Evolutionary conservation across 2,113 vertebrate species (phyloP).

Genomic region (Collichthys lucidus): DNA sequence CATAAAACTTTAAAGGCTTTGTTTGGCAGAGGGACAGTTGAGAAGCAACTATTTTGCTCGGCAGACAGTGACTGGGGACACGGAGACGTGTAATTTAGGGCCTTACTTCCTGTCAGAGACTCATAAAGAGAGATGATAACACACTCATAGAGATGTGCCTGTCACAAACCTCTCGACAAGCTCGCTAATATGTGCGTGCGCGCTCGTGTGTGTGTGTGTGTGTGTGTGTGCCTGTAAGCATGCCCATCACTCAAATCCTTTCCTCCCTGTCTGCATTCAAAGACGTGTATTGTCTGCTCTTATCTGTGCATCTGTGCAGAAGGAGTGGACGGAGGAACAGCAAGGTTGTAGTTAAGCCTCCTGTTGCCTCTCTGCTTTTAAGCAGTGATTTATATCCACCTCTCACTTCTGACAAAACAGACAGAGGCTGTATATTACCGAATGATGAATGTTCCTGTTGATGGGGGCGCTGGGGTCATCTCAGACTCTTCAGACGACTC

Average conservation of each 20-base stretch:
- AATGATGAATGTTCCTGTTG: constrained; percentile 36
- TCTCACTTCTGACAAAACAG: constrained; percentile 47
- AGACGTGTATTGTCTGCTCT: constrained; percentile 78
- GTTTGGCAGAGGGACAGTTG: constrained; percentile 39
- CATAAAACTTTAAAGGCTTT: constrained; percentile 62
- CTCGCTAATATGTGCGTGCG: constrained; percentile 12
- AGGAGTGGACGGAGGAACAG: constrained; percentile 49
- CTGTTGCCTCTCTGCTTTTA: constrained; percentile 61
- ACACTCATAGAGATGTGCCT: constrained; percentile 57
- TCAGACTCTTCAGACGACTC: constrained; percentile 19
- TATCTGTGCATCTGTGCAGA: constrained; percentile 79
- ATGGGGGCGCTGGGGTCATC: constrained; percentile 28
- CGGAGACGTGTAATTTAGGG: constrained; percentile 75
- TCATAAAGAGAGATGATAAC: constrained; percentile 81
- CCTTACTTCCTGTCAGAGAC: constrained; percentile 73
- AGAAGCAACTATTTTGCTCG: constrained; percentile 52
- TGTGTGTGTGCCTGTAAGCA: constrained; percentile 16
- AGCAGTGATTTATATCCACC: constrained; percentile 71
- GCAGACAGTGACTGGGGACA: constrained; percentile 57
- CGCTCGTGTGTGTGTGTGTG: constrained; percentile 19
- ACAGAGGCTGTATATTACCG: constrained; percentile 24
- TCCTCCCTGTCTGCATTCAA: constrained; percentile 63
- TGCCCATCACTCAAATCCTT: constrained; percentile 55
- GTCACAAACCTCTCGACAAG: constrained; percentile 60
- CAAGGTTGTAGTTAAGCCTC: constrained; percentile 57